These are phyloP conservation scores for Malurus leucopterus DNA, from an alignment of 2,797 vertebrate species.

Conservation along the genomic window DNA sequence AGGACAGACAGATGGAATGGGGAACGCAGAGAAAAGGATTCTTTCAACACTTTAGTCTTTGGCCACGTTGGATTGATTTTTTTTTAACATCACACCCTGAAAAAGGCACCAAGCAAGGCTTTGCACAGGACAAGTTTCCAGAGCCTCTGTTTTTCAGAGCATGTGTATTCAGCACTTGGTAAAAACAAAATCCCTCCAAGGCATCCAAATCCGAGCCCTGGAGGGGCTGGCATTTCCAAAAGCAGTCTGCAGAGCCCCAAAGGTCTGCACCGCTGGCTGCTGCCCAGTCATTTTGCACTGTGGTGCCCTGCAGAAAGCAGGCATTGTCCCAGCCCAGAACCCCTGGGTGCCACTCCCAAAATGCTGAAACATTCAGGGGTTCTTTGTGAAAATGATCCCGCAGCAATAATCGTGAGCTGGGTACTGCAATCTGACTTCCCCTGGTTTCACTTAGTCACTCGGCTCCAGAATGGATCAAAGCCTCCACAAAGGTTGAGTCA, in stretches of 20 bases:
- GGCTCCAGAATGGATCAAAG: conserved; percentile 53
- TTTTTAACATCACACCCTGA: not conserved
- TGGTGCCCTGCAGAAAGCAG: not conserved
- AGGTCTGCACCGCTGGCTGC: not conserved
- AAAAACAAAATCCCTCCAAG: not conserved
- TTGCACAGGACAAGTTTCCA: not conserved
- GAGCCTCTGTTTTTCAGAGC: not conserved
- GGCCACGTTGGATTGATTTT: not conserved
- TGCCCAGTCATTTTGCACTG: not conserved
- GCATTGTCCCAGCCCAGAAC: conserved; percentile 8
- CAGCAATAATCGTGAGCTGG: not conserved
- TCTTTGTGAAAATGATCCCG: not conserved
- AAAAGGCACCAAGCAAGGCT: not conserved
- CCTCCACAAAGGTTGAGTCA: conserved; percentile 61
- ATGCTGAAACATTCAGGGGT: not conserved
- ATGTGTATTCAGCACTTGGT: not conserved
- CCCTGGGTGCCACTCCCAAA: conserved; percentile 10
- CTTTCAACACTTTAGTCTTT: not conserved
- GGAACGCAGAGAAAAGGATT: not conserved
- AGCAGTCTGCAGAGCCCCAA: not conserved
- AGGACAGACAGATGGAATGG: not conserved
- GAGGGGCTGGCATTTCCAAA: not conserved
- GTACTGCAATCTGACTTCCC: conserved; percentile 3
- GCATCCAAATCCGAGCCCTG: not conserved
- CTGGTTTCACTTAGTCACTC: conserved; percentile 49